Base-by-base conservation (phyloP, 2,797 vertebrate genomes). In the Spinus pinus region DNA sequence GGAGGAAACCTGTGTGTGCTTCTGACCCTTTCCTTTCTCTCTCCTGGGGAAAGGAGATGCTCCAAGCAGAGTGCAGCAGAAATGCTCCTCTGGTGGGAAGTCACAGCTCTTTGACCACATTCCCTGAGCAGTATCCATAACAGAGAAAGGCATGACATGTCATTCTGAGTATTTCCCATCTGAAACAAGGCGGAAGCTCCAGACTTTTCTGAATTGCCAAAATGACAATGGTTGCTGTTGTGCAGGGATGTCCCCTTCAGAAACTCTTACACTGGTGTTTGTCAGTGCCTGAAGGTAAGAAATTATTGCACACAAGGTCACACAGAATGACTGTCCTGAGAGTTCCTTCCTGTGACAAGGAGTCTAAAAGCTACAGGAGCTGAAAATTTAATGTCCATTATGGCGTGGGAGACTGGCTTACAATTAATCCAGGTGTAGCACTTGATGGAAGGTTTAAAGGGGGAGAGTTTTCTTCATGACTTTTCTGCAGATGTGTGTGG, bases 381-480 rank as follows among this genome's bases (percentile, higher is more conserved):
- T 90, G 57, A 90, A 92, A 86, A 64, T 74, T 56, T 92, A 6
- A 83, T 88, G 77, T 19, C 64, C 35, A 2, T 73, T 88, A 25
- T 28, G 23, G 39, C 7, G 31, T 64, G 14, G 33, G 33, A 74
- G n/a, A 22, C 19, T 81, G 0, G 0, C 37, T 86, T 83, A 70
- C 53, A 46, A 4, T 81, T 86, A 73, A 81, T 31, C 6, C 50
- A 41, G 33, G 51, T 62, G 14, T 41, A 56, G 33, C 41, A 56
- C 44, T 88, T 86, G 35, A 79, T 56, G 62, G n/a, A 35, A 62
- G 30, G 18, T 14, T 77, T 39, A 21, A 72, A 69, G 47, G 28
- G 42, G 24, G 58, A 42, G 14, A 9, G 54, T 60, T 72, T 85
- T 42, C 44, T 62, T 54, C 6, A 2, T 10, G n/a, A 28, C 11